Percentiles rank a stretch among this genome's conserved stretches.
phyloP scores from a whole-genome alignment of 1,140 invertebrate species.

The Cataglyphis hispanica region DNA sequence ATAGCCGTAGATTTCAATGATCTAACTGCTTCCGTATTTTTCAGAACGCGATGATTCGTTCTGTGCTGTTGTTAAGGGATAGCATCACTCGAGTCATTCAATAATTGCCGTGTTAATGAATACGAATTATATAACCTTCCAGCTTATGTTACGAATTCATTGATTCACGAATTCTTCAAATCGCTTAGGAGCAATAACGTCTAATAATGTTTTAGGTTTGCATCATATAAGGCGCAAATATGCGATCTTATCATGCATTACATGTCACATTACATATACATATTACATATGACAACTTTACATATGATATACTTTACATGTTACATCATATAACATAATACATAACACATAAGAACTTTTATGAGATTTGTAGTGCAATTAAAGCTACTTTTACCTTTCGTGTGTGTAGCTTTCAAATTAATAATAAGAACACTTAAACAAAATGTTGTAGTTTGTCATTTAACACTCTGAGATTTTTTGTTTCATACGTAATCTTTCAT shows the following conservation, averaged over 20 bases:
- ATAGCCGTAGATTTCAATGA: constrained; percentile 11
- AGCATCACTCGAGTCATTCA: constrained; percentile 34
- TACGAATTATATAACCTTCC: background rate
- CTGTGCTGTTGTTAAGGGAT: constrained; percentile 15
- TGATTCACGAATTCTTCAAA: constrained; percentile 3
- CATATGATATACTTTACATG: background rate
- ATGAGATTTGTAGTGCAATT: background rate
- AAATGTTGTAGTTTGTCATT: constrained; percentile 15
- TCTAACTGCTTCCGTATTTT: constrained; percentile 42
- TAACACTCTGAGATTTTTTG: constrained; percentile 21
- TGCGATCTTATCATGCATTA: background rate
- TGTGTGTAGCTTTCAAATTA: background rate
- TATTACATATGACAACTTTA: background rate
- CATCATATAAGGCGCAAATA: background rate
- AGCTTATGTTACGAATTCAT: constrained; percentile 28
- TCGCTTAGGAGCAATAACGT: background rate
- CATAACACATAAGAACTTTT: background rate
- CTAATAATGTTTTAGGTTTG: background rate
- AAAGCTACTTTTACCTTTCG: background rate
- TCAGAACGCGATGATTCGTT: constrained; percentile 47
- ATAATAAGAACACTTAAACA: constrained; percentile 20
- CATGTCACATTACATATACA: background rate
- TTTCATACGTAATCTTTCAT: background rate
- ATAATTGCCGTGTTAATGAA: constrained; percentile 24
- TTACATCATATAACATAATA: constrained; percentile 1